Evolutionary conservation across 1,140 invertebrate genomes (phyloP).

Genomic region (Sminthurides bifidus): DNA sequence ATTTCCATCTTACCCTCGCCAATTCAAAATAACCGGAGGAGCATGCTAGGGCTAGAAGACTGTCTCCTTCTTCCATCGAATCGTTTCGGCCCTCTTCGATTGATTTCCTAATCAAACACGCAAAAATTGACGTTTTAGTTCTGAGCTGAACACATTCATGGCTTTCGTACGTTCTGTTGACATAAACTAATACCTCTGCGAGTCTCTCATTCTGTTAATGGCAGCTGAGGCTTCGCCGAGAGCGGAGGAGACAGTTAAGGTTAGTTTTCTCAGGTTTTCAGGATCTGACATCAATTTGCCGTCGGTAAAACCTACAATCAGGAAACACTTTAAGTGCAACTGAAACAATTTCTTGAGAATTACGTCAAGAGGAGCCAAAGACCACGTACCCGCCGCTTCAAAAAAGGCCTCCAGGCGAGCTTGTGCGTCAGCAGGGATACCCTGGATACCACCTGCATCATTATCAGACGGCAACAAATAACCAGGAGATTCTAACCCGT

Average conservation of each 20-base stretch:
- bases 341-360: conserved; percentile 33
- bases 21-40: conserved; percentile 88
- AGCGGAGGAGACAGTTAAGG: conserved; percentile 80
- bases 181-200: conserved; percentile 22
- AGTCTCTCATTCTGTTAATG: conserved; percentile 74
- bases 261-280: conserved; percentile 67
- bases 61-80: conserved; percentile 86
- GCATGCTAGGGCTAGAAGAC: conserved; percentile 78
- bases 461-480: conserved; percentile 58
- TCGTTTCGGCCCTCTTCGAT: conserved; percentile 81
- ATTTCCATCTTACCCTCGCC: conserved; percentile 61
- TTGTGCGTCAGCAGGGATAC: conserved; percentile 81
- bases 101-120: conserved; percentile 47
- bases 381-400: conserved; percentile 65
- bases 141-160: background rate
- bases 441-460: conserved; percentile 55
- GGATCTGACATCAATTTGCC: conserved; percentile 65
- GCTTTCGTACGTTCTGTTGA: background rate
- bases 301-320: conserved; percentile 39
- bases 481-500: conserved; percentile 49
- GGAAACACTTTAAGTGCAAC: background rate
- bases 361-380: background rate
- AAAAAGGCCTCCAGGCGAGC: conserved; percentile 73
- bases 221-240: conserved; percentile 91
- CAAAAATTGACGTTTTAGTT: background rate